Evolutionary conservation across 2,797 vertebrate species (phyloP).

Genomic region (Melanotaenia parkinsoni): DNA sequence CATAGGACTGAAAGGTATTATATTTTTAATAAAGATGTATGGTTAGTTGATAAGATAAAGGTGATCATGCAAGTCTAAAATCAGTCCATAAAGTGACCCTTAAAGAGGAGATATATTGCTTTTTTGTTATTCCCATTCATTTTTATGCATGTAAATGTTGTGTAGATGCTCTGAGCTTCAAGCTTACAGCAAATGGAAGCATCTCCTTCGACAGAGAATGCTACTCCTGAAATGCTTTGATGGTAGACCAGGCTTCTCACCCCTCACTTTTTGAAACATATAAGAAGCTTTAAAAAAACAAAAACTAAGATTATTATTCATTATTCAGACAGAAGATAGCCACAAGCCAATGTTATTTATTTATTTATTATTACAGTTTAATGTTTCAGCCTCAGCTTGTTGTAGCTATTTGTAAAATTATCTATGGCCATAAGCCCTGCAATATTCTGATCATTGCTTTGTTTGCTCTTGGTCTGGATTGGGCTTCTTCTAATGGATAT

Average conservation of each 20-base stretch:
- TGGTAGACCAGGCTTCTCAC: too few relatives aligned
- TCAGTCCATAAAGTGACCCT: neutral
- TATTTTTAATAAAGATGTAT: neutral
- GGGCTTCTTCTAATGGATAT: neutral
- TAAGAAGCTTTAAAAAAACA: neutral
- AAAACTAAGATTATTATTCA: neutral
- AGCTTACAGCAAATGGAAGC: too few relatives aligned
- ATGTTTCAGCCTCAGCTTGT: neutral
- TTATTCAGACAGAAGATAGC: neutral
- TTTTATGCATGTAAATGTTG: too few relatives aligned
- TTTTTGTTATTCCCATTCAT: neutral
- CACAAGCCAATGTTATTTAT: too few relatives aligned
- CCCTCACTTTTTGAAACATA: too few relatives aligned
- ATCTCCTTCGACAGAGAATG: too few relatives aligned
- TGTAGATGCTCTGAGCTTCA: too few relatives aligned
- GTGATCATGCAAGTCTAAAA: slow-evolving; percentile 3
- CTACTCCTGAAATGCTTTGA: too few relatives aligned
- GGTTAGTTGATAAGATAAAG: slow-evolving; percentile 39
- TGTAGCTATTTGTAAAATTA: neutral
- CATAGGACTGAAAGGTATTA: slow-evolving; percentile 31
- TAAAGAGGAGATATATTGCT: neutral
- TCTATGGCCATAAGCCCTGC: neutral
- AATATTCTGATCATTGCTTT: neutral
- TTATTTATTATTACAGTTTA: neutral
- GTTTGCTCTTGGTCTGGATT: neutral